These are phyloP conservation scores for Copidosoma aretas DNA, from an alignment of 2,888 invertebrate genomes.

Conservation along the genomic window DNA sequence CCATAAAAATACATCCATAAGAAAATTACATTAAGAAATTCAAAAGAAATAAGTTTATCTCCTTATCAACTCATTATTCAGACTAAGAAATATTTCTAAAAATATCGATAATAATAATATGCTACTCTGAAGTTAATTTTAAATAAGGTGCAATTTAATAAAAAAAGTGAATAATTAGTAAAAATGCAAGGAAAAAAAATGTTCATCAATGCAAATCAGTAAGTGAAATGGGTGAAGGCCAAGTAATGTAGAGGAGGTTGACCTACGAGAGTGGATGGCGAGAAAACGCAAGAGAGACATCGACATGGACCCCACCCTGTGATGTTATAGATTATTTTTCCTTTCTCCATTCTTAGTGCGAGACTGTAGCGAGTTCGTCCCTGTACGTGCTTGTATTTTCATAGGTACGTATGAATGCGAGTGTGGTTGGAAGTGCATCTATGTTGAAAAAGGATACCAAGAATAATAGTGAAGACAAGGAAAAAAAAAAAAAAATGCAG, in stretches of 20 bases:
- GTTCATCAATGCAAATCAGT: neutral
- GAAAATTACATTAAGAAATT: too few species aligned
- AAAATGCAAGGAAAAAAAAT: neutral
- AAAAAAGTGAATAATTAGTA: neutral
- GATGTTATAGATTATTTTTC: conserved; percentile 16
- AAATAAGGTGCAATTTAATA: neutral
- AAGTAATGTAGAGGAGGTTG: conserved; percentile 15
- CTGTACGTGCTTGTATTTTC: neutral
- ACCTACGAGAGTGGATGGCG: conserved; percentile 4
- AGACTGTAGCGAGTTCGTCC: too few species aligned
- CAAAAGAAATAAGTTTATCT: too few species aligned
- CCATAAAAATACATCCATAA: too few species aligned
- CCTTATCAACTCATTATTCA: too few species aligned
- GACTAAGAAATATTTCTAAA: too few species aligned
- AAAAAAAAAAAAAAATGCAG: too few species aligned
- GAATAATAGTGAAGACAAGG: too few species aligned
- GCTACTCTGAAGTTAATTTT: neutral
- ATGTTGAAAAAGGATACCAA: too few species aligned
- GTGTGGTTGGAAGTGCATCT: too few species aligned
- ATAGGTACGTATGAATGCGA: neutral
- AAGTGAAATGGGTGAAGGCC: neutral
- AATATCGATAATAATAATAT: too few species aligned
- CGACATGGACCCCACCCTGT: conserved; percentile 27
- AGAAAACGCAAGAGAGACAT: conserved; percentile 3
- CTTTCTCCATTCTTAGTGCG: neutral